Evolutionary conservation across 2,113 vertebrate species (phyloP), one percentile per base, ranked within the genome.

Genomic region (Pelmatolapia mariae): DNA sequence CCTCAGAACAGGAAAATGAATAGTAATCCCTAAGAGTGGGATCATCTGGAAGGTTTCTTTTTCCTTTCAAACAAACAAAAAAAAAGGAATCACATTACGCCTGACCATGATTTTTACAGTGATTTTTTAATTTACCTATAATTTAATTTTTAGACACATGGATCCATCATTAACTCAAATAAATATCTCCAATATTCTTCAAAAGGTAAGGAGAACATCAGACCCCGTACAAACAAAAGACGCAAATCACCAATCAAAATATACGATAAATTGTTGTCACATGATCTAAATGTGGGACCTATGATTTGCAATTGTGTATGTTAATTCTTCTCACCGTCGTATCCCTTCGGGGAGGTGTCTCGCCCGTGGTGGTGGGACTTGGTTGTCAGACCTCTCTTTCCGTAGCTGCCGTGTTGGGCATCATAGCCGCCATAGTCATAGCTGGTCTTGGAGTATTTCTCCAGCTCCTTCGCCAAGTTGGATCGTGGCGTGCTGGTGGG

Each of bases 381-480:
- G 95, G 96, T 96, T 16, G 97, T 93, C 91, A 97, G 98, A 94
- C 97, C 97, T 94, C 98, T 97, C 96, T 98, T 99, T 90, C 98
- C 98, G 91, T 98, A 99, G 92, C 97, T 94, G 87, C 97, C 97
- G 87, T 97, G 97, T 82, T 96, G 96, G 82, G 89, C 40, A 73
- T 97, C 96, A 93, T 98, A 99, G 95, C 96, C 96, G 91, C 94
- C 95, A 95, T 99, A 99, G 94, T 99, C 98, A 92, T 94, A 99
- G 91, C 97, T 98, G 91, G 98, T 99, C 97, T 99, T 99, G 96
- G 99, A 99, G 94, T 99, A 99, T 94, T 99, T 99, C 95, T 99
- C 99, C 94, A 99, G 97, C 97, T 99, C 99, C 95, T 99, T 99
- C 94, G 99, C 98, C 97, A 99, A 96, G 96, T 99, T 99, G 96